A percentile compares a stretch with the other conserved stretches of the same genome.
These are phyloP conservation scores for Protobothrops mucrosquamatus DNA, from an alignment of 2,113 vertebrate genomes.

Conservation along the genomic window DNA sequence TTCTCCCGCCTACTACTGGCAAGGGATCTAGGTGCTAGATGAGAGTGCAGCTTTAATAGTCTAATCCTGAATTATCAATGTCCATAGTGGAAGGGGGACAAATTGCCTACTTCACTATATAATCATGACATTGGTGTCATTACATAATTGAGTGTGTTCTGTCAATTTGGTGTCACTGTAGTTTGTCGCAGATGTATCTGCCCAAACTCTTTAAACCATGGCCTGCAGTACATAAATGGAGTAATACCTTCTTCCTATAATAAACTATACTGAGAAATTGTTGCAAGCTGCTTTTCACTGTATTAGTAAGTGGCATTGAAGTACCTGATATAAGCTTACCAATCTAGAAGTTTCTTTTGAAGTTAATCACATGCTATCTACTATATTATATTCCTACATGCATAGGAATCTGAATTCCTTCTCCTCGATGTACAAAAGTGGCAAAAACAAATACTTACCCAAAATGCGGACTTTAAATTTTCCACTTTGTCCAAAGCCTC, in stretches of 20 bases:
- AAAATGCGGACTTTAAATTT: slow-evolving; percentile 92
- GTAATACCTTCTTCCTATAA: not conserved
- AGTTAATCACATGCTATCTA: not conserved
- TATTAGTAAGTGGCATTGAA: not conserved
- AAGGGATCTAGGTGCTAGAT: not conserved
- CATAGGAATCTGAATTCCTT: not conserved
- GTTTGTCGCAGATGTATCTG: not conserved
- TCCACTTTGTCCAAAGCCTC: slow-evolving; percentile 93
- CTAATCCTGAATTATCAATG: not conserved
- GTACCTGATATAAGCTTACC: not conserved
- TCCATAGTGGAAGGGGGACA: not conserved
- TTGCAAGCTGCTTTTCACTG: not conserved
- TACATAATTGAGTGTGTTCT: not conserved
- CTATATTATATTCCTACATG: not conserved
- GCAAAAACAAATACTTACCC: slow-evolving; percentile 68
- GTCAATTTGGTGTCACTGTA: not conserved
- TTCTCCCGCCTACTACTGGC: not conserved
- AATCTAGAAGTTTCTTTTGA: not conserved
- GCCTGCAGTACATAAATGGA: not conserved
- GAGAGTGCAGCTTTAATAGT: not conserved
- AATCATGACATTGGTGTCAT: not conserved
- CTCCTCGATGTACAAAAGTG: not conserved
- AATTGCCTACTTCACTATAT: not conserved
- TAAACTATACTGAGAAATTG: not conserved
- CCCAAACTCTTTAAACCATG: not conserved